Base-by-base conservation (phyloP, 2,888 invertebrate species). In the Polydrusus pterygomalis region DNA sequence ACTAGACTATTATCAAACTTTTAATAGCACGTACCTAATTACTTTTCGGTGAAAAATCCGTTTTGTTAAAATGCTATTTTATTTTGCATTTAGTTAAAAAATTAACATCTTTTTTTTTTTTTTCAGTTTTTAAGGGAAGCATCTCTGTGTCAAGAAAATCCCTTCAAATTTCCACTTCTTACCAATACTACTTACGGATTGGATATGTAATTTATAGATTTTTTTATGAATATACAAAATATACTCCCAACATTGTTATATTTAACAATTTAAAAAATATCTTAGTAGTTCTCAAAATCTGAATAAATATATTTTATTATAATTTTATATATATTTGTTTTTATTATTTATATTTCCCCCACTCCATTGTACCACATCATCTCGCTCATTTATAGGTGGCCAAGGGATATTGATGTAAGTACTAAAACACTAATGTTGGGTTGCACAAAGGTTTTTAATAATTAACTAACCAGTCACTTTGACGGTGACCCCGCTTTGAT, bases 91-190 rank as follows among this genome's bases (percentile, higher is more conserved):
- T 43, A n/a, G 11, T 43, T 13, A 13, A 13, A 43, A n/a, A n/a
- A n/a, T 6, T 13, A 43, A 13, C n/a, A n/a, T n/a, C 2, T 2
- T 13, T n/a, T 43, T 13, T 43, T 43, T 73, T 65, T 69, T 47
- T 83, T 83, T 78, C 81, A 90, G 85, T 87, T 89, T 47, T 81
- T 90, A 62, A 84, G 89, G 77, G 90, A 90, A 74, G 90, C 90
- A 30, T 89, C 90, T 1, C 78, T 90, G 54, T 87, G 88, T 1
- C 90, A 90, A 78, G 90, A 90, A 82, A 86, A 87, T 3, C 83
- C 86, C 11, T 88, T 85, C 74, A 87, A 88, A 40, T 85, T 88
- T 74, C 87, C 88, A 30, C 40, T 40, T 20, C 11, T 62, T 7
- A 51, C 5, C 45, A 69, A 74, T 63, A 38, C 54, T 20, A 64